Conservation (phyloP, 2,888 invertebrate genomes). For the Myopa tessellatipennis region DNA sequence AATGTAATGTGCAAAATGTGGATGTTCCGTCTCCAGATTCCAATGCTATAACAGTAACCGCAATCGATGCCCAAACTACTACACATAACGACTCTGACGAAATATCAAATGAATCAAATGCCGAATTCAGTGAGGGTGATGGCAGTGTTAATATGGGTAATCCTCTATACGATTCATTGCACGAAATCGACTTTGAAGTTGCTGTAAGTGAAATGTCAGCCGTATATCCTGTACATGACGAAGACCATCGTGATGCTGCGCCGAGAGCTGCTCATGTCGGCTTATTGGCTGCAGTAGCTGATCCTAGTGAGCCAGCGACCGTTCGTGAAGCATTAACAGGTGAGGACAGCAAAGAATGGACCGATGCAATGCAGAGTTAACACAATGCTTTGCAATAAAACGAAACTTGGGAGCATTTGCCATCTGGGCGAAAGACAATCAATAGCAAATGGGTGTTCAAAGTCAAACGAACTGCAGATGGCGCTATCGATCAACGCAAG, state of each 20-base stretch:
- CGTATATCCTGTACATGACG: not conserved
- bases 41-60: not conserved
- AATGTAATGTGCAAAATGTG: not conserved
- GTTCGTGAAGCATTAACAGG: conserved; percentile 4
- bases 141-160: not conserved
- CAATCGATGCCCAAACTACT: too few relatives aligned
- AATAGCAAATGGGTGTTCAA: conserved; percentile 36
- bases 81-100: too few relatives aligned
- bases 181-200: not conserved
- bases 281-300: not conserved
- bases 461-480: not conserved
- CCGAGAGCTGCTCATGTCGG: too few relatives aligned
- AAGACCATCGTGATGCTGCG: too few relatives aligned
- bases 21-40: not conserved
- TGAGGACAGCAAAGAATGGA: conserved; percentile 8
- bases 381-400: conserved; percentile 26
- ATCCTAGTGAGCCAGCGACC: conserved; percentile 35
- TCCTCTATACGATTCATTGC: not conserved
- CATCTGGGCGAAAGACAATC: conserved; percentile 32
- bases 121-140: not conserved
- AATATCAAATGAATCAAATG: not conserved
- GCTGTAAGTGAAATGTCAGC: not conserved
- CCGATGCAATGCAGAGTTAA: conserved; percentile 24
- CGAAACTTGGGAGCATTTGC: conserved; percentile 10
- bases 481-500: too few relatives aligned